A percentile compares a stretch with the other conserved stretches of the same genome.
Conservation (phyloP, 1,140 invertebrate genomes). For the Episyrphus balteatus region DNA sequence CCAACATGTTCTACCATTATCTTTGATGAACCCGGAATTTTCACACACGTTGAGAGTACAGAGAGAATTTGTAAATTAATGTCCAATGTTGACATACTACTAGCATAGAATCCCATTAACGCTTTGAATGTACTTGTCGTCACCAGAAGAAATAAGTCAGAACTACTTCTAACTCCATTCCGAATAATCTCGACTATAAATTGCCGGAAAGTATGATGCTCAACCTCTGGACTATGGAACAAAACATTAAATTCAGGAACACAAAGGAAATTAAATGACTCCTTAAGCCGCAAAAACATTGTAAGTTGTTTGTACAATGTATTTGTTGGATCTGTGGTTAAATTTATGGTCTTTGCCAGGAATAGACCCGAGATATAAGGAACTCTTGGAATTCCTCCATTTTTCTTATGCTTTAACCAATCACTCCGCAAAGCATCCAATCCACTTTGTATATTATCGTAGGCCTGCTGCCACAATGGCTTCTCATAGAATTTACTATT, state of each 20-base stretch:
- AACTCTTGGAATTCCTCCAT: constrained; percentile 39
- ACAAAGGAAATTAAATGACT: constrained; percentile 48
- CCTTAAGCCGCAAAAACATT: constrained; percentile 53
- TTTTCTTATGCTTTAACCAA: constrained; percentile 25
- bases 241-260: constrained; percentile 62
- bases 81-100: constrained; percentile 33
- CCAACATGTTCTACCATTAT: constrained; percentile 49
- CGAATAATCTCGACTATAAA: constrained; percentile 55
- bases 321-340: constrained; percentile 48
- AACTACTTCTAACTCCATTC: constrained; percentile 47
- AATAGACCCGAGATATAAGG: constrained; percentile 51
- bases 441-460: constrained; percentile 42
- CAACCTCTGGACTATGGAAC: constrained; percentile 51
- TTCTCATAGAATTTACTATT: constrained; percentile 39
- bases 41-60: constrained; percentile 45
- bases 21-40: constrained; percentile 46
- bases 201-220: constrained; percentile 44
- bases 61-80: constrained; percentile 51
- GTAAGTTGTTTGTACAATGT: constrained; percentile 50
- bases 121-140: constrained; percentile 50
- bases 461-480: constrained; percentile 33
- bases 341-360: constrained; percentile 47
- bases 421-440: constrained; percentile 26
- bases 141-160: constrained; percentile 46
- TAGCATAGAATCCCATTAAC: constrained; percentile 43